phyloP scores from a whole-genome alignment of 30 jellyfish, hydroid and myxozoan genomes.

The Cassiopea xamachana region DNA sequence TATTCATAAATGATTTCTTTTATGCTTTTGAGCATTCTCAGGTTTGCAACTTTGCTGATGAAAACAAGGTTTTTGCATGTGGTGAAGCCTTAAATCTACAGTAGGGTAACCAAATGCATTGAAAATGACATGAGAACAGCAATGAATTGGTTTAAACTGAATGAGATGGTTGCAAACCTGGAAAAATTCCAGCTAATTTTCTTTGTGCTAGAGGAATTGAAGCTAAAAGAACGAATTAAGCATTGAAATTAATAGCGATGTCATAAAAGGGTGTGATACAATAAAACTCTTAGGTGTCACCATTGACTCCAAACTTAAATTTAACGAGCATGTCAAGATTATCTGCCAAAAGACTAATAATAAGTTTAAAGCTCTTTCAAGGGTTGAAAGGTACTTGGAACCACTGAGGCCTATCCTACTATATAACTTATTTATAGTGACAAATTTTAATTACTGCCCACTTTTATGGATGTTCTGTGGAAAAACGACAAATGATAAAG shows the following conservation, averaged over 20 bases:
- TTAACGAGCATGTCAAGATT: conserved; percentile 8
- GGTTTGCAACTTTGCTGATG: conserved; percentile 71
- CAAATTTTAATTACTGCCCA: too few relatives aligned
- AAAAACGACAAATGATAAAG: conserved; percentile 12
- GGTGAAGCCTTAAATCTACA: conserved; percentile 56
- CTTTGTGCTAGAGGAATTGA: conserved; percentile 2
- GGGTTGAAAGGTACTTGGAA: conserved; percentile 20
- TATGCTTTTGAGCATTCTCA: conserved; percentile 36
- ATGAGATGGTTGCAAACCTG: conserved; percentile 7
- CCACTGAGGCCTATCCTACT: conserved; percentile 14
- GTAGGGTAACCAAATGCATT: conserved; percentile 39
- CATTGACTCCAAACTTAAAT: conserved; percentile 36
- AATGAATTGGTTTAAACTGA: conserved; percentile 43
- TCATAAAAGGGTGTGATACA: neutral
- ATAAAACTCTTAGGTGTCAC: conserved; percentile 36
- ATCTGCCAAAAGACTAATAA: conserved; percentile 28
- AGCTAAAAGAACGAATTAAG: neutral
- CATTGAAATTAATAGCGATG: neutral
- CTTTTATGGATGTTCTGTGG: conserved; percentile 45
- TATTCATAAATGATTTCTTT: conserved; percentile 1
- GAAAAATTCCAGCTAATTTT: neutral
- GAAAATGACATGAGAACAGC: conserved; percentile 67
- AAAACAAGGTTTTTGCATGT: conserved; percentile 57
- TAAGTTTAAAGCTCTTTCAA: conserved; percentile 26
- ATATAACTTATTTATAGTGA: conserved; percentile 8